These are phyloP conservation scores for Sialis lutaria DNA, from an alignment of 2,888 invertebrate genomes.

Conservation along the genomic window DNA sequence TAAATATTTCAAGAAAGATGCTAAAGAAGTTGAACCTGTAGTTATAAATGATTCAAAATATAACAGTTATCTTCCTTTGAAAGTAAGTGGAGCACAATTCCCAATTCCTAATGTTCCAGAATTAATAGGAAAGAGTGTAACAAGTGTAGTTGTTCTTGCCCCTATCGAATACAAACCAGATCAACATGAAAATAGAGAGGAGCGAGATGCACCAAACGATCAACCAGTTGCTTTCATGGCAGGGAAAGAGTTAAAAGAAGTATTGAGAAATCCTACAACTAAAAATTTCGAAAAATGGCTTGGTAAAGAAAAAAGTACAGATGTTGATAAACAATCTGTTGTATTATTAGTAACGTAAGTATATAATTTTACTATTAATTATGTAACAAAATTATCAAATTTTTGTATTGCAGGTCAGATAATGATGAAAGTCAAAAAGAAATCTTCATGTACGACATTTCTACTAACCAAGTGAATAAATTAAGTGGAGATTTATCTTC, in stretches of 20 bases:
- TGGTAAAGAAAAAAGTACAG: slow-evolving; percentile 55
- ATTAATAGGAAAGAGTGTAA: slow-evolving; percentile 56
- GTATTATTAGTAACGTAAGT: slow-evolving; percentile 69
- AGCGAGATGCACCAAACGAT: slow-evolving; percentile 34
- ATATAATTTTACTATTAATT: slow-evolving; percentile 4
- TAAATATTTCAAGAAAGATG: slow-evolving; percentile 51
- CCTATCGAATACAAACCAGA: slow-evolving; percentile 55
- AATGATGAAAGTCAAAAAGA: slow-evolving; percentile 40
- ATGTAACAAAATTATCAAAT: neutral
- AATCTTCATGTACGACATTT: slow-evolving; percentile 76
- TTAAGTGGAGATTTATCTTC: slow-evolving; percentile 65
- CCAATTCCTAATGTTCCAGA: slow-evolving; percentile 66
- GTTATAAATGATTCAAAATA: slow-evolving; percentile 56
- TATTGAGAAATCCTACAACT: slow-evolving; percentile 54
- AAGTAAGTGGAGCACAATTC: slow-evolving; percentile 71
- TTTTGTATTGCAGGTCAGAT: slow-evolving; percentile 4
- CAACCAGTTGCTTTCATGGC: slow-evolving; percentile 51
- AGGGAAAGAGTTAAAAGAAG: slow-evolving; percentile 55
- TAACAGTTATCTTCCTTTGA: slow-evolving; percentile 67
- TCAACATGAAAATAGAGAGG: slow-evolving; percentile 29
- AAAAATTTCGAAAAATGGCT: slow-evolving; percentile 70
- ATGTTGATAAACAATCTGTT: slow-evolving; percentile 61
- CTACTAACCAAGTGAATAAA: slow-evolving; percentile 55
- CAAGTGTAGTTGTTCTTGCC: slow-evolving; percentile 71
- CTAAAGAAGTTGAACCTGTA: slow-evolving; percentile 57